Conservation (phyloP, 2,797 vertebrate species). For the Thripadectes ignobilis region DNA sequence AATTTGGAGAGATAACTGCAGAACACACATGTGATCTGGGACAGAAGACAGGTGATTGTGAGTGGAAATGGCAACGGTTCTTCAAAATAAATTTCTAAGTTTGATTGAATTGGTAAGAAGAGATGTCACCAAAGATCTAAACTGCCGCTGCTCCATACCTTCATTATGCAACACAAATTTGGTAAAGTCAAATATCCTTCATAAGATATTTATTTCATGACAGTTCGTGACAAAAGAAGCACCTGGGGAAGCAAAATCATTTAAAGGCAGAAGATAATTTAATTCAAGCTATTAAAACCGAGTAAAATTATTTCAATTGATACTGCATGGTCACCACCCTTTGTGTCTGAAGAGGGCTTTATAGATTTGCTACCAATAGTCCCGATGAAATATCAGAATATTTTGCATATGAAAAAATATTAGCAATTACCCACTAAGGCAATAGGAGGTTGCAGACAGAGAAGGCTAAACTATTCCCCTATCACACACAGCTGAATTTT, state of each 20-base stretch:
- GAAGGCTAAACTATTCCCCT: background rate
- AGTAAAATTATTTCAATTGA: background rate
- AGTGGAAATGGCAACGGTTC: background rate
- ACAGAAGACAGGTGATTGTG: background rate
- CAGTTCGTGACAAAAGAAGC: background rate
- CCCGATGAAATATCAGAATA: background rate
- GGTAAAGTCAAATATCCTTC: background rate
- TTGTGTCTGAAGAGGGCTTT: background rate
- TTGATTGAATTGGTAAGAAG: background rate
- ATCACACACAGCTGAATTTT: background rate
- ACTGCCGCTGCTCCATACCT: background rate
- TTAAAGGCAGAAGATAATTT: background rate
- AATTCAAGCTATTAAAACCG: background rate
- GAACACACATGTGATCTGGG: fast-evolving
- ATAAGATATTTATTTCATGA: background rate
- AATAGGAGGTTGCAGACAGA: background rate
- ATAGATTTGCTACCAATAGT: background rate
- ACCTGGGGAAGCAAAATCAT: background rate
- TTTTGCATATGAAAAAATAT: background rate
- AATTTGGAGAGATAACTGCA: background rate
- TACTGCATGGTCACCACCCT: background rate
- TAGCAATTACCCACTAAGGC: background rate
- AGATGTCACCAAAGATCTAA: background rate
- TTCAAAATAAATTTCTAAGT: background rate
- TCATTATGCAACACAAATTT: background rate